phyloP scores from a whole-genome alignment of 2,888 invertebrate species.

The Meliscaeva auricollis region DNA sequence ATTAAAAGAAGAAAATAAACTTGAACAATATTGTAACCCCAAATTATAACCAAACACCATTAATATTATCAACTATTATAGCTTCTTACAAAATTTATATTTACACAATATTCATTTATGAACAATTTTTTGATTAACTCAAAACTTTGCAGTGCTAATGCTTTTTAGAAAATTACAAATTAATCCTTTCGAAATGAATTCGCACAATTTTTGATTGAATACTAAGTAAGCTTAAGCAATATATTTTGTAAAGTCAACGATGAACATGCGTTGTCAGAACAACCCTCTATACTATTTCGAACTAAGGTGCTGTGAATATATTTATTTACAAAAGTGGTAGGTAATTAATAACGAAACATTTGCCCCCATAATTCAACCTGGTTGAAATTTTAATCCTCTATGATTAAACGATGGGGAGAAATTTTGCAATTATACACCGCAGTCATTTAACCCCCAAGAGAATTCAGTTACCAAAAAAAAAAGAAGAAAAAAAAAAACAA shows the following conservation, averaged over 20 bases:
- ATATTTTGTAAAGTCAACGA: neutral
- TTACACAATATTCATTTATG: neutral
- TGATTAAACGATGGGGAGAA: slow-evolving; percentile 67
- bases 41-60: neutral
- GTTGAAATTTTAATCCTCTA: slow-evolving; percentile 71
- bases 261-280: slow-evolving; percentile 16
- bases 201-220: slow-evolving; percentile 73
- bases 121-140: slow-evolving; percentile 48
- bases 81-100: neutral
- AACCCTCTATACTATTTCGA: slow-evolving; percentile 43
- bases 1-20: too few species aligned
- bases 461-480: slow-evolving; percentile 7
- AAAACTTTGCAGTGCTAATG: slow-evolving; percentile 32
- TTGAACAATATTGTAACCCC: neutral
- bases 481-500: neutral
- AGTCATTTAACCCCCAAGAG: slow-evolving; percentile 39
- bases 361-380: slow-evolving; percentile 80
- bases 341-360: slow-evolving; percentile 84
- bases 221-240: slow-evolving; percentile 39
- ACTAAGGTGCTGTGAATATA: slow-evolving; percentile 34
- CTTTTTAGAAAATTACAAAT: slow-evolving; percentile 71
- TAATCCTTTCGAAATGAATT: slow-evolving; percentile 73
- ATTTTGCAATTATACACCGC: slow-evolving; percentile 70
- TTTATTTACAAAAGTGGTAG: slow-evolving; percentile 19
- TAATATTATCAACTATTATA: neutral